These are phyloP conservation scores for Cataglyphis cursor DNA, from an alignment of 2,888 invertebrate species.

Conservation along the genomic window DNA sequence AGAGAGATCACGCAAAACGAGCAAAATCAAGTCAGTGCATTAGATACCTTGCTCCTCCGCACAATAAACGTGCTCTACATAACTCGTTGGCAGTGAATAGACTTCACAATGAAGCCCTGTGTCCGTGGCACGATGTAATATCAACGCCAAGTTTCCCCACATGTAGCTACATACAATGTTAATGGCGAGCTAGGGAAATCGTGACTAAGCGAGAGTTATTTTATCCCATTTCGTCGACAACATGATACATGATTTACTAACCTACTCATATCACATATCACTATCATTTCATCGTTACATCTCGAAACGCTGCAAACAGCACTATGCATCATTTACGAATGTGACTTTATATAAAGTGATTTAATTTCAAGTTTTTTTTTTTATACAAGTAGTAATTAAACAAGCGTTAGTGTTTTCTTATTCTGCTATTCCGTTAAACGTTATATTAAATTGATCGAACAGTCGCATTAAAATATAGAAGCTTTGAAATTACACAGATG, in stretches of 20 bases:
- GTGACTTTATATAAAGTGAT: not conserved
- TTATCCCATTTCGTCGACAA: conserved; percentile 7
- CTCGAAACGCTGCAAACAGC: not conserved
- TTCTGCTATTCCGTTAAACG: not conserved
- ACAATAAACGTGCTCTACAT: conserved; percentile 37
- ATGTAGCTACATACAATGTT: conserved; percentile 13
- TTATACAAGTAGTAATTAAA: not conserved
- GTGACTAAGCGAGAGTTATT: conserved; percentile 13
- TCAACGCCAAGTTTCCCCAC: conserved; percentile 31
- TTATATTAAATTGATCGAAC: not conserved
- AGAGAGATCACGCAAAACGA: conserved; percentile 28
- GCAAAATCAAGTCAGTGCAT: conserved; percentile 43
- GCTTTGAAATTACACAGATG: not conserved
- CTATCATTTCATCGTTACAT: not conserved
- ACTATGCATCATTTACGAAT: not conserved
- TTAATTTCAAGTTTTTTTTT: not conserved
- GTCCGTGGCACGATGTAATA: conserved; percentile 38
- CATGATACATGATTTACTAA: not conserved
- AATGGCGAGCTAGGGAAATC: conserved; percentile 25
- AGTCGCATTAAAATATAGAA: not conserved
- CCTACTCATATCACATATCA: not conserved
- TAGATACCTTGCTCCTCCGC: conserved; percentile 15
- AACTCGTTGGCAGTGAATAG: conserved; percentile 38
- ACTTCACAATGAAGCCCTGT: conserved; percentile 36
- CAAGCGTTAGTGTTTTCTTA: not conserved